Evolutionary conservation across 2,113 vertebrate species (phyloP), one percentile per base, ranked within the genome.

Genomic region (Sinocyclocheilus maitianheensis): DNA sequence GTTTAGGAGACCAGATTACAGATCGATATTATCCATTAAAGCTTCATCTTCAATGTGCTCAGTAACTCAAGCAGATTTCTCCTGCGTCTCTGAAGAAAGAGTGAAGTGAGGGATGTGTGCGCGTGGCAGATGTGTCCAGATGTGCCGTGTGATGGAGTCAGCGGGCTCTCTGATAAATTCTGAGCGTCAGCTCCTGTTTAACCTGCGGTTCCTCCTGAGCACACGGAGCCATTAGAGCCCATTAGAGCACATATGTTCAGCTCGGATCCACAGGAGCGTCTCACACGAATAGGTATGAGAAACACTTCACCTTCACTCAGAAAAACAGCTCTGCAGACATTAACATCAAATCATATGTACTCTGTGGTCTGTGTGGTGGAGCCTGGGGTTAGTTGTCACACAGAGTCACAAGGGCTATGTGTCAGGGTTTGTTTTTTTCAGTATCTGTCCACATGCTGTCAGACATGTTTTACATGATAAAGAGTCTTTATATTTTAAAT

Each of bases 151-250:
- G 90, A 90, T 85, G 84, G 87, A 89, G 86, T 81, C 87, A 86
- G 85, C 62, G 82, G 24, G 63, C 26, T 67, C 53, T 77, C 75
- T 82, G 86, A 91, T 87, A 53, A 88, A 83, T 89, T 87, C 84
- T 83, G 72, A 79, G 84, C 51, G 82, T 80, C 87, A 84, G 86
- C 53, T 18, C 88, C 88, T 78, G 83, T 86, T 87, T 88, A 88
- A 90, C 88, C 87, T 88, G 83, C 89, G 89, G 87, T 89, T 88
- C 84, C 89, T 89, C 86, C 89, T 89, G 89, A 89, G 88, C 88
- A 88, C 88, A 88, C 78, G 72, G 85, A 76, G 87, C 84, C 84
- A 88, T 88, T 87, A 89, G 77, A 86, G 88, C 84, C 85, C 87
- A 90, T 88, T 77, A 89, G 83, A 83, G 88, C 79, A 60, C 88